Percentiles rank a stretch among this genome's conserved stretches.
Conservation (phyloP, 2,888 invertebrate genomes). For the Cinara cedri region DNA sequence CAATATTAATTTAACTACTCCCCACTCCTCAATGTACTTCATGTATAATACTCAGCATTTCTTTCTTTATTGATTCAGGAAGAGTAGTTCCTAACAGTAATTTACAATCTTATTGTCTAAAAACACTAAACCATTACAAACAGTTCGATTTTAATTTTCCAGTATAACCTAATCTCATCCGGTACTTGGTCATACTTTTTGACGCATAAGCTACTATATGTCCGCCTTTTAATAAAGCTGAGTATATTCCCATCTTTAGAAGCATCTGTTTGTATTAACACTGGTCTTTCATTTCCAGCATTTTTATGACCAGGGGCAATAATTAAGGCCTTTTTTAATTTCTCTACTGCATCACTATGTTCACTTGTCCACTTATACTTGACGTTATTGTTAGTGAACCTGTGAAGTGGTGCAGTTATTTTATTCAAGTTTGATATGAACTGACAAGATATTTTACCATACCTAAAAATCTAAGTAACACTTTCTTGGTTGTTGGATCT, state of each 20-base stretch:
- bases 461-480: slow-evolving; percentile 58
- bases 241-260: slow-evolving; percentile 58
- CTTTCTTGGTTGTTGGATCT: slow-evolving; percentile 55
- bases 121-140: too few species aligned
- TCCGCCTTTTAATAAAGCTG: slow-evolving; percentile 19
- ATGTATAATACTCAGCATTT: too few species aligned
- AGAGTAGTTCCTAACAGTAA: too few species aligned
- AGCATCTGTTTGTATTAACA: slow-evolving; percentile 61
- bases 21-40: too few species aligned
- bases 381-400: too few species aligned
- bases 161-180: too few species aligned
- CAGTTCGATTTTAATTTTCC: too few species aligned
- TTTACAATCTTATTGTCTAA: too few species aligned
- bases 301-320: slow-evolving; percentile 57
- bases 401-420: slow-evolving; percentile 49
- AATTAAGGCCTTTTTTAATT: background rate
- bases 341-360: background rate
- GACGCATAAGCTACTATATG: slow-evolving; percentile 62
- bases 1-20: too few species aligned
- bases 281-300: slow-evolving; percentile 60
- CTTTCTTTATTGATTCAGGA: too few species aligned
- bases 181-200: slow-evolving; percentile 61
- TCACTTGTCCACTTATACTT: too few species aligned
- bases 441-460: too few species aligned
- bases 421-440: slow-evolving; percentile 58